Base-by-base conservation (phyloP, 1,140 invertebrate genomes). In the Philotrypesis tridentata region DNA sequence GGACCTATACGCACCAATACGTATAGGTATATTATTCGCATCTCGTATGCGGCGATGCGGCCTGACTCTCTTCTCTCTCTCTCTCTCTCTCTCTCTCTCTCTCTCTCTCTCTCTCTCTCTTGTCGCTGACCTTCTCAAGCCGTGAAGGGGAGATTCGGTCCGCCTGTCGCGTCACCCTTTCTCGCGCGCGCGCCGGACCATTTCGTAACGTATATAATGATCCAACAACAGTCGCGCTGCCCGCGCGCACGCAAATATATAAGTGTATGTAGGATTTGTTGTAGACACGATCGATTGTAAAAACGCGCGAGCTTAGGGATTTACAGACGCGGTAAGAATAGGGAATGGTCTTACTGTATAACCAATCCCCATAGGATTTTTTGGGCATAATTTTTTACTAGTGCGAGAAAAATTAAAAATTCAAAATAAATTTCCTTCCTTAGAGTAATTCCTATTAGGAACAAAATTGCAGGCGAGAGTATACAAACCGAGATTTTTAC, bases 81-180 rank as follows among this genome's bases (percentile, higher is more conserved):
- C n/a, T n/a, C n/a, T n/a, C n/a, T n/a, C n/a, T n/a, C n/a, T n/a
- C n/a, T n/a, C n/a, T n/a, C n/a, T n/a, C n/a, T n/a, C n/a, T n/a
- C n/a, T n/a, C n/a, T n/a, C n/a, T n/a, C n/a, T n/a, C n/a, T n/a
- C n/a, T n/a, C n/a, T n/a, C n/a, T n/a, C n/a, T n/a, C 21, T 17
- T 23, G 5, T 40, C 31, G 29, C 71, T 83, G 83, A 85, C 83
- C 83, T 84, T 85, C 82, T 85, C 75, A 78, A 85, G 60, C n/a
- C 81, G 83, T 85, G 84, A 85, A 85, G 84, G 83, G 75, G 68
- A 82, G 72, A 85, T 85, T 85, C 60, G 84, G 78, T 84, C 21
- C 84, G 84, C 80, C 73, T 85, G 79, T 81, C 83, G 61, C 63
- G 79, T 68, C 67, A 48, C 71, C 60, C 31, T 71, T 65, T 27